These are phyloP conservation scores for Drosophila anomalata DNA, from an alignment of 2,888 invertebrate genomes.

Conservation along the genomic window DNA sequence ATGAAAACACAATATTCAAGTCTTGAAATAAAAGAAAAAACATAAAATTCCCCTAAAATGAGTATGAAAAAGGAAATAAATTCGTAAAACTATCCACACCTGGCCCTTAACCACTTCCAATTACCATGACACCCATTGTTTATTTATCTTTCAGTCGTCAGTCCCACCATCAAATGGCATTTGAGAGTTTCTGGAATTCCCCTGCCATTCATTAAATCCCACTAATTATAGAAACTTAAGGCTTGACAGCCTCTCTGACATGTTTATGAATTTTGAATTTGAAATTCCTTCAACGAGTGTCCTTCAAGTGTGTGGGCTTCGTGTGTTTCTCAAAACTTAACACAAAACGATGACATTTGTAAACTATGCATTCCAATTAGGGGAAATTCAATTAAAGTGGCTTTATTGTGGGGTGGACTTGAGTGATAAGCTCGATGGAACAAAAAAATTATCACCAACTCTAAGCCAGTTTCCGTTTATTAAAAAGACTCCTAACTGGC, in stretches of 20 bases:
- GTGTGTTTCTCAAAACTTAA: neutral
- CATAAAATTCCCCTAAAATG: too few relatives aligned
- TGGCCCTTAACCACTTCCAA: neutral
- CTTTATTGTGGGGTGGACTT: too few relatives aligned
- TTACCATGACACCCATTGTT: neutral
- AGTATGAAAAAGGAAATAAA: neutral
- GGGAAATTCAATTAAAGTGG: too few relatives aligned
- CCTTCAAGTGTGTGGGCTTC: neutral
- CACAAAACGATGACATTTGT: too few relatives aligned
- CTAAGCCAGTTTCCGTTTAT: neutral
- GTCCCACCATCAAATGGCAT: neutral
- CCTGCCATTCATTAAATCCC: neutral
- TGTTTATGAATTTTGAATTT: neutral
- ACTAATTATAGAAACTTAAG: neutral
- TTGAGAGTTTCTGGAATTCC: neutral
- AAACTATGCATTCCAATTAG: too few relatives aligned
- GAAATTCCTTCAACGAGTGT: neutral
- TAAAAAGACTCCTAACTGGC: conserved; percentile 11
- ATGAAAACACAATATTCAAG: neutral
- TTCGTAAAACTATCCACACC: neutral
- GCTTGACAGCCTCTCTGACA: neutral
- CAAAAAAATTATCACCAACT: neutral
- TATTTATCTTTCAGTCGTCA: neutral
- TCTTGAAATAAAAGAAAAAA: neutral
- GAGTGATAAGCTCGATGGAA: neutral